Percentiles rank a stretch among this genome's conserved stretches.
These are phyloP conservation scores for Laothoe populi DNA, from an alignment of 2,888 invertebrate species.

Conservation along the genomic window DNA sequence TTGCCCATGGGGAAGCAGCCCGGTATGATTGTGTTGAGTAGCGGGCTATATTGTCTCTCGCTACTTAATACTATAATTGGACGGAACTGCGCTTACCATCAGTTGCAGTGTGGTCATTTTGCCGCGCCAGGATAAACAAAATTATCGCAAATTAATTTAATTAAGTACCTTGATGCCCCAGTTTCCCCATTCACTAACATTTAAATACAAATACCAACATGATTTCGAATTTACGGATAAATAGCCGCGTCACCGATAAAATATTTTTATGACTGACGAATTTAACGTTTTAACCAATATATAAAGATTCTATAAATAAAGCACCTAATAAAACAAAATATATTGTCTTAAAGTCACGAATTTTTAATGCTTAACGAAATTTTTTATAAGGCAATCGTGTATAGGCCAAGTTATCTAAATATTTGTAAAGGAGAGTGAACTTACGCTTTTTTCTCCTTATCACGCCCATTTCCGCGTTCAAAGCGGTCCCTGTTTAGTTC, in stretches of 20 bases:
- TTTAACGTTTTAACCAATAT: neutral
- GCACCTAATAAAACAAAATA: too few relatives aligned
- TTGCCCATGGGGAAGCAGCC: too few relatives aligned
- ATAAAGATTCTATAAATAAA: neutral
- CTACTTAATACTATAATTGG: too few relatives aligned
- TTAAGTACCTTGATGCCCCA: neutral
- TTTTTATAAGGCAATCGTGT: neutral
- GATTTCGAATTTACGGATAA: neutral
- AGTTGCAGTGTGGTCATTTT: too few relatives aligned
- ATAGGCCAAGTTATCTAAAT: slow-evolving; percentile 35
- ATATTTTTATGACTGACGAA: slow-evolving; percentile 17
- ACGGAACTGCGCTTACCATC: too few relatives aligned
- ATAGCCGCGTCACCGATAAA: neutral
- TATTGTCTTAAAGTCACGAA: too few relatives aligned
- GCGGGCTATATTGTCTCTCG: too few relatives aligned
- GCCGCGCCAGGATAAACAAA: too few relatives aligned
- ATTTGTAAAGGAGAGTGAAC: slow-evolving; percentile 60
- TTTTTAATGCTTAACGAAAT: too few relatives aligned
- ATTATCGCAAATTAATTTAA: neutral
- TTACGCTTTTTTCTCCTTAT: slow-evolving; percentile 81
- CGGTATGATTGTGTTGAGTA: too few relatives aligned
- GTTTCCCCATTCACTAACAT: neutral
- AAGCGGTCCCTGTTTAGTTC: slow-evolving; percentile 59
- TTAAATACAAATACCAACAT: neutral
- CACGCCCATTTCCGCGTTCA: slow-evolving; percentile 74